Percentiles rank a stretch among this genome's conserved stretches.
Conservation (phyloP, 2,113 vertebrate genomes). For the Dipodomys stephensi region DNA sequence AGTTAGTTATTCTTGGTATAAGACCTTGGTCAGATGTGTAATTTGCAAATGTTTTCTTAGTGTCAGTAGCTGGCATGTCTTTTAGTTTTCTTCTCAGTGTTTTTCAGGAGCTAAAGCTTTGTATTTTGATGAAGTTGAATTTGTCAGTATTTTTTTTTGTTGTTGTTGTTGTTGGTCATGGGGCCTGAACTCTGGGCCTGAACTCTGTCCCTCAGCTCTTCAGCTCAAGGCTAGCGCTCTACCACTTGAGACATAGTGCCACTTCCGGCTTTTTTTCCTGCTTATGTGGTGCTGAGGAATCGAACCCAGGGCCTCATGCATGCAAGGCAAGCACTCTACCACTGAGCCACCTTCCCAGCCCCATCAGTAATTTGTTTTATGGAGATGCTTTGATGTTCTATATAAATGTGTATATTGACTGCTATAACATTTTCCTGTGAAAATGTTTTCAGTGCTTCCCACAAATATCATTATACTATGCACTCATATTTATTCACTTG, state of each 20-base stretch:
- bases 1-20: slow-evolving; percentile 2
- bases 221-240: too few species aligned
- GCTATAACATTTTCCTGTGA: neutral
- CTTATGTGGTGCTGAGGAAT: too few species aligned
- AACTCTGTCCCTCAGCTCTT: too few species aligned
- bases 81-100: neutral
- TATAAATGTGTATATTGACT: neutral
- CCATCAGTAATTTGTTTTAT: neutral
- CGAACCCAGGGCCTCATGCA: too few species aligned
- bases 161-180: too few species aligned
- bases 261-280: too few species aligned
- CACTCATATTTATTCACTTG: neutral
- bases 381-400: neutral
- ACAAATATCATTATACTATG: neutral
- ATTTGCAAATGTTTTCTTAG: slow-evolving; percentile 17
- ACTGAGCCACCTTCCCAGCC: too few species aligned
- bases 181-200: too few species aligned
- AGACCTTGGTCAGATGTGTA: neutral
- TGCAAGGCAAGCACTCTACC: too few species aligned
- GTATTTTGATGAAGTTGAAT: neutral
- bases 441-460: neutral
- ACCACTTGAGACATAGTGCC: too few species aligned
- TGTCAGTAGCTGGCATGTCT: slow-evolving; percentile 22
- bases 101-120: slow-evolving; percentile 36
- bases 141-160: neutral